Conservation (phyloP, 1,140 invertebrate genomes). For the Globodera rostochiensis region DNA sequence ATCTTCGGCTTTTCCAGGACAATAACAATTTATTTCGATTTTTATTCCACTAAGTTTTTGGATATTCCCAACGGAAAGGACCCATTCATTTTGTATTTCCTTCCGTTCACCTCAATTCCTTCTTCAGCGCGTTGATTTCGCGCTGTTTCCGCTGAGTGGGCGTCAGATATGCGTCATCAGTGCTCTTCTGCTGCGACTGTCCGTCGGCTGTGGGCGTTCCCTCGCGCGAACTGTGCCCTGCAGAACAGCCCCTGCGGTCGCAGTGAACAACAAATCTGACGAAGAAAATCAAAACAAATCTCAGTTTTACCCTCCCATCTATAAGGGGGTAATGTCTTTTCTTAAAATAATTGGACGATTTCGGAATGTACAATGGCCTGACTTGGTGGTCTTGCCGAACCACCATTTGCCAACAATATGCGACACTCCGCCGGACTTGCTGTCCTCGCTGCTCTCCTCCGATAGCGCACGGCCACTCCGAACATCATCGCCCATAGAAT, state of each 20-base stretch:
- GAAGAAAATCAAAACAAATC: neutral
- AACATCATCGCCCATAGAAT: neutral
- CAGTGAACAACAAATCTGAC: constrained; percentile 60
- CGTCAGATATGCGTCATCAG: constrained; percentile 58
- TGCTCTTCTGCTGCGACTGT: neutral
- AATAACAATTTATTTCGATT: too few species aligned
- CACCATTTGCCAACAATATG: constrained; percentile 64
- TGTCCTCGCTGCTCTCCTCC: neutral
- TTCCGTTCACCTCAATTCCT: constrained; percentile 38
- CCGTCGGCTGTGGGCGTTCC: constrained; percentile 18
- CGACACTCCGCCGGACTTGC: constrained; percentile 48
- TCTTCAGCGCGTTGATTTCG: constrained; percentile 52
- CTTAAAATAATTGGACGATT: too few species aligned
- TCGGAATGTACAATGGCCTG: neutral
- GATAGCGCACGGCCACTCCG: neutral
- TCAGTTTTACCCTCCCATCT: too few species aligned
- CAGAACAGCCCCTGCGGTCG: constrained; percentile 57
- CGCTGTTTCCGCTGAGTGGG: constrained; percentile 57
- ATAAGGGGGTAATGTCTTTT: too few species aligned
- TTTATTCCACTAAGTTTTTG: too few species aligned
- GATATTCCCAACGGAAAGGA: too few species aligned
- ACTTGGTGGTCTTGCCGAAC: constrained; percentile 63
- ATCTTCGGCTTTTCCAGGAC: too few species aligned
- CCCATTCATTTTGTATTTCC: neutral
- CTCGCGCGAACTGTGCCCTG: constrained; percentile 18